A percentile compares a stretch with the other conserved stretches of the same genome.
Conservation (phyloP, 2,888 invertebrate species). For the Crioceris asparagi region DNA sequence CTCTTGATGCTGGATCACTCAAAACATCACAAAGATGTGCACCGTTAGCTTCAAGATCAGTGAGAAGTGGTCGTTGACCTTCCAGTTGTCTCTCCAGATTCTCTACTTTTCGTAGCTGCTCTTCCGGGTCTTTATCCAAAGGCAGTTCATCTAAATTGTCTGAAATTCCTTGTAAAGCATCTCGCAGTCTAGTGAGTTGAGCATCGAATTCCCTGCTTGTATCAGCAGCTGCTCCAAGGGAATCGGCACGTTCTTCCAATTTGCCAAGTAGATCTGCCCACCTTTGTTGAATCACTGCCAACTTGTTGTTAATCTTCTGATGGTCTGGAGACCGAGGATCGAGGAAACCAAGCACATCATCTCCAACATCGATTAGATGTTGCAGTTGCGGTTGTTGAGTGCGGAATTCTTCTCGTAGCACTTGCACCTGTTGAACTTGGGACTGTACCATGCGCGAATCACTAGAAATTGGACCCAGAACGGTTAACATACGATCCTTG, state of each 20-base stretch:
- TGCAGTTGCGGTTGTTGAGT: slow-evolving; percentile 84
- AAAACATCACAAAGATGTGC: slow-evolving; percentile 75
- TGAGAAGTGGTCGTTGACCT: slow-evolving; percentile 76
- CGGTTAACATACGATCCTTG: slow-evolving; percentile 92
- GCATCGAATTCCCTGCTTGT: slow-evolving; percentile 90
- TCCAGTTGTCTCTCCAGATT: slow-evolving; percentile 80
- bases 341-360: slow-evolving; percentile 54
- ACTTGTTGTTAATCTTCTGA: slow-evolving; percentile 57
- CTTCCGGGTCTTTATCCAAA: slow-evolving; percentile 72
- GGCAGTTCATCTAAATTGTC: slow-evolving; percentile 79
- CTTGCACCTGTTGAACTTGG: slow-evolving; percentile 91
- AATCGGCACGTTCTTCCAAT: slow-evolving; percentile 79
- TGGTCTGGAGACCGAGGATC: slow-evolving; percentile 49
- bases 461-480: slow-evolving; percentile 89
- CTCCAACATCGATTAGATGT: slow-evolving; percentile 72
- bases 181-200: slow-evolving; percentile 68
- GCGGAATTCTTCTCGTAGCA: slow-evolving; percentile 88
- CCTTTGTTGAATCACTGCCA: slow-evolving; percentile 57
- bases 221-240: slow-evolving; percentile 82
- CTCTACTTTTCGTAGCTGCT: slow-evolving; percentile 78
- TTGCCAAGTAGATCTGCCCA: slow-evolving; percentile 73
- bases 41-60: slow-evolving; percentile 86
- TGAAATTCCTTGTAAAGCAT: slow-evolving; percentile 77
- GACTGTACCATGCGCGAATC: slow-evolving; percentile 93
- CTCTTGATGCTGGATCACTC: slow-evolving; percentile 80